Evolutionary conservation across 53 echinoderm and acorn worm genomes (phyloP), one percentile per base, ranked within the genome.

Genomic region (Zoroaster sp.): DNA sequence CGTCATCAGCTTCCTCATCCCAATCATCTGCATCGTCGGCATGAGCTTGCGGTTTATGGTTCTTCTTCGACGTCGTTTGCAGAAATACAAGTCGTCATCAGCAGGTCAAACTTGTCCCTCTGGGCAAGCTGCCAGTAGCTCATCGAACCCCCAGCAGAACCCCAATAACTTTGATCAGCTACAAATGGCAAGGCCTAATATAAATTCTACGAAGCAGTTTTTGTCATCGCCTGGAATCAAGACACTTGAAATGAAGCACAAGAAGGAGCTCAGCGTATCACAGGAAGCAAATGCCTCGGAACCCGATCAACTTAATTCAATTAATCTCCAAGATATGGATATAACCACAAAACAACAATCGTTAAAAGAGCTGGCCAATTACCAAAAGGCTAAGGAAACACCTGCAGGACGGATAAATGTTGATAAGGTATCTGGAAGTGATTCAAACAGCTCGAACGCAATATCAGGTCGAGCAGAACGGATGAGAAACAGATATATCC

Each of bases 41-140:
- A 28, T 86, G 33, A 86, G 55, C 46, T 20, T 72, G 14, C 32
- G 72, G 15, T 86, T 86, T 40, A n/a, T 86, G 17, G 71, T 71
- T 2, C 38, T 86, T 4, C 86, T 86, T 66, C 30, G 45, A 33
- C 37, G 66, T 11, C 71, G 86, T 31, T 37, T 86, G 72, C 33
- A 51, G 21, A 43, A 45, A 30, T 67, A 35, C 55, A 35, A 40
- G 23, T 15, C 15, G 10, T 35, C n/a, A 25, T 18, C 80, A 4
- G 11, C 17, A 12, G 52, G 30, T 3, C 30, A 35, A 9, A 31
- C 69, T 52, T 11, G 53, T 7, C 4, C 42, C 32, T 18, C 38
- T 51, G 32, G 34, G 70, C 4, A 4, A 70, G 70, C 70, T n/a
- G n/a, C n/a, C n/a, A n/a, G n/a, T n/a, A n/a, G n/a, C n/a, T 54